Evolutionary conservation across 2,797 vertebrate species (phyloP).

Genomic region (Lepus oiostolus): DNA sequence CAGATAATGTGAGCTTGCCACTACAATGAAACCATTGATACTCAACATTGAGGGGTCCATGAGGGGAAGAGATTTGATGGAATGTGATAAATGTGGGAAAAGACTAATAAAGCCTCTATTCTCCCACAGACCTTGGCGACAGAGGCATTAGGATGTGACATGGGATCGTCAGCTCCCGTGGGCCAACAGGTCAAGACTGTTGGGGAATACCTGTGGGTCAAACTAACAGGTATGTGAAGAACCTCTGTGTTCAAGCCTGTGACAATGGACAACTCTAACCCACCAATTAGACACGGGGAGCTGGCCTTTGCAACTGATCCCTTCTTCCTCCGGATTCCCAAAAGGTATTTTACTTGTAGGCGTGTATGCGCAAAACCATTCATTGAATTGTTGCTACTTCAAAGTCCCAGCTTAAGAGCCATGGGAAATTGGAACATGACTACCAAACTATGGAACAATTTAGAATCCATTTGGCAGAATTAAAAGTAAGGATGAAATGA

Average conservation of each 20-base stretch:
- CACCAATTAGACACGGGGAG: neutral
- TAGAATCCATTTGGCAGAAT: neutral
- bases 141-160: conserved; percentile 37
- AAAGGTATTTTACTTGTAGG: neutral
- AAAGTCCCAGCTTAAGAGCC: fast-evolving
- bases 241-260: neutral
- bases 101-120: conserved; percentile 68
- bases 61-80: conserved; percentile 60
- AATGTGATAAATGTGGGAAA: conserved; percentile 79
- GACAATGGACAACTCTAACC: neutral
- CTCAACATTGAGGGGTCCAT: neutral
- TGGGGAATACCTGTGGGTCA: conserved; percentile 55
- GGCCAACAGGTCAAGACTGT: conserved; percentile 36
- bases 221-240: neutral
- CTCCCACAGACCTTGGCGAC: conserved; percentile 34
- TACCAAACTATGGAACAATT: fast-evolving
- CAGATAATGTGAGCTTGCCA: conserved; percentile 55
- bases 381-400: fast-evolving
- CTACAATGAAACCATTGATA: conserved; percentile 79
- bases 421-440: neutral
- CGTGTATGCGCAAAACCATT: neutral
- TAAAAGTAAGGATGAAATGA: neutral
- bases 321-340: neutral
- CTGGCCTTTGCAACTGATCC: neutral
- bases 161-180: conserved; percentile 41